A percentile compares a stretch with the other conserved stretches of the same genome.
These are phyloP conservation scores for Sphyrna mokarran DNA, from an alignment of 2,113 vertebrate species.

Conservation along the genomic window DNA sequence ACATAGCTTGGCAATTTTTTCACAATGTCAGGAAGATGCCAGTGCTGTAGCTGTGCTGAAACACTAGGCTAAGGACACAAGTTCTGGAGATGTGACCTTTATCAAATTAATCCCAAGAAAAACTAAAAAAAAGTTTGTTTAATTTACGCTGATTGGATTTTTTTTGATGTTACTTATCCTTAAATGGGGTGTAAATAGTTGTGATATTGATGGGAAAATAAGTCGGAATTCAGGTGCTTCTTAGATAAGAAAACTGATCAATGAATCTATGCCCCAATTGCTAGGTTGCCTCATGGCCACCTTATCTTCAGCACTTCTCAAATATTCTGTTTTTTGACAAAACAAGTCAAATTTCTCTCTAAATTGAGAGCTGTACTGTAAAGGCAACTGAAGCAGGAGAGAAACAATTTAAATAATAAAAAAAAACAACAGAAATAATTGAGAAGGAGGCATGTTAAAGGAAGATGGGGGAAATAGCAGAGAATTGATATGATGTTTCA, in stretches of 20 bases:
- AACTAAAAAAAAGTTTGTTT: not conserved
- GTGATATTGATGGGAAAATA: not conserved
- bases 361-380: not conserved
- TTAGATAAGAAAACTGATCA: not conserved
- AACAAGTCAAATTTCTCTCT: not conserved
- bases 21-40: too few species aligned
- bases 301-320: not conserved
- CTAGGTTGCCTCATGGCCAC: not conserved
- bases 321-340: not conserved
- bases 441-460: too few species aligned
- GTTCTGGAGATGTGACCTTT: not conserved
- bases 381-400: too few species aligned
- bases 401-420: too few species aligned
- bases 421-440: too few species aligned
- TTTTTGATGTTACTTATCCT: not conserved
- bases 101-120: not conserved
- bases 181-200: not conserved
- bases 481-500: too few species aligned
- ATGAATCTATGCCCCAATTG: not conserved
- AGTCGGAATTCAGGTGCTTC: not conserved
- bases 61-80: too few species aligned
- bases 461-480: too few species aligned
- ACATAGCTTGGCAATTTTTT: too few species aligned
- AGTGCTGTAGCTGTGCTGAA: too few species aligned
- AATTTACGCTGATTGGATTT: not conserved